A percentile compares a stretch with the other conserved stretches of the same genome.
These are phyloP conservation scores for Microchirus variegatus DNA, from an alignment of 2,797 vertebrate genomes.

Conservation along the genomic window DNA sequence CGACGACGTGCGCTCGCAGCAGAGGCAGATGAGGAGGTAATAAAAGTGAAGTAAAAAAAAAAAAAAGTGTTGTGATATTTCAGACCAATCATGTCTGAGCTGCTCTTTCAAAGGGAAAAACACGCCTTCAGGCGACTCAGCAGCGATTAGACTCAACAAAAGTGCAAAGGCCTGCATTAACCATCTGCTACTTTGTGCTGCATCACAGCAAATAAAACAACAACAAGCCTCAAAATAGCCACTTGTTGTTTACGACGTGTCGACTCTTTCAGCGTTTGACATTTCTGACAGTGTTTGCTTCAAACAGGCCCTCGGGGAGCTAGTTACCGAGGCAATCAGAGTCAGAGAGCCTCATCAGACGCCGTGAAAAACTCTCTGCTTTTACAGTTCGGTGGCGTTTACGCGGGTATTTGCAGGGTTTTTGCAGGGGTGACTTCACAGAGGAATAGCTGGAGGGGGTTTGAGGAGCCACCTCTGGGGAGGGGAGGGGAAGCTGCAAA, in stretches of 20 bases:
- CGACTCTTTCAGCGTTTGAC: constrained; percentile 2
- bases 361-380: constrained; percentile 29
- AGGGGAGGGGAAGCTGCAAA: constrained; percentile 23
- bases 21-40: no score
- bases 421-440: constrained; percentile 30
- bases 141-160: constrained; percentile 26
- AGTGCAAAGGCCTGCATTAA: constrained; percentile 17
- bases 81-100: no score
- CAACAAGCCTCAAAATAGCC: constrained; percentile 26
- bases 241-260: constrained; percentile 13
- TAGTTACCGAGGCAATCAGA: constrained; percentile 36
- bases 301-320: constrained; percentile 31
- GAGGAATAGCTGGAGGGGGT: constrained; percentile 35
- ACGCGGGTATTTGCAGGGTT: constrained; percentile 9
- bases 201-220: constrained; percentile 8
- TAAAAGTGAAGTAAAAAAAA: no score
- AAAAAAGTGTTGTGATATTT: no score
- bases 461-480: constrained; percentile 27
- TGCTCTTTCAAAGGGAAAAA: constrained; percentile 15
- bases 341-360: constrained; percentile 29
- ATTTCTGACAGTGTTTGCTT: constrained; percentile 19
- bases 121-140: constrained; percentile 9
- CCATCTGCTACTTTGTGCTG: constrained; percentile 3
- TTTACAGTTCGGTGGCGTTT: constrained; percentile 28
- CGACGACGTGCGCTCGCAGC: no score